Evolutionary conservation across 2,888 invertebrate species (phyloP).

Genomic region (Euclidia mi): DNA sequence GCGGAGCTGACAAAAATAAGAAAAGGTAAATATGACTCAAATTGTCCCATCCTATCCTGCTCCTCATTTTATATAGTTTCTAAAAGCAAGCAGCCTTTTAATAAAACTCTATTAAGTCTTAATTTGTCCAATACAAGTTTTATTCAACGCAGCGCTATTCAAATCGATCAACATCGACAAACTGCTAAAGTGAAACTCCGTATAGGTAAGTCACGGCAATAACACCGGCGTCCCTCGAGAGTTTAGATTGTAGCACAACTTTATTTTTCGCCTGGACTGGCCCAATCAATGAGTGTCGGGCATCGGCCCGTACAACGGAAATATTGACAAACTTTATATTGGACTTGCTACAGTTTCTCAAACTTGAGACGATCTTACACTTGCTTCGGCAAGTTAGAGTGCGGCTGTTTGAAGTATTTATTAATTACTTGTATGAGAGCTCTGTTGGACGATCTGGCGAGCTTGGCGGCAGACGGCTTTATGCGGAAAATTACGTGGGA

Average conservation of each 20-base stretch:
- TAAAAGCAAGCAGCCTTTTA: too few relatives aligned
- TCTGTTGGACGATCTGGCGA: neutral
- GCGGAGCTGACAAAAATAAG: too few relatives aligned
- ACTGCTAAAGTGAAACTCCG: neutral
- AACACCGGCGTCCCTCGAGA: conserved; percentile 36
- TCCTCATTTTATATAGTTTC: too few relatives aligned
- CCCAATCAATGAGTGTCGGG: conserved; percentile 81
- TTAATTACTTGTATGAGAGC: conserved; percentile 3
- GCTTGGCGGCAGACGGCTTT: neutral
- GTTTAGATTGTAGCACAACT: conserved; percentile 65
- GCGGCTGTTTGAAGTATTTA: conserved; percentile 17
- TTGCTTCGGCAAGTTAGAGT: conserved; percentile 40
- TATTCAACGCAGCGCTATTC: neutral
- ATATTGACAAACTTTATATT: conserved; percentile 86
- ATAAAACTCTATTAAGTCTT: too few relatives aligned
- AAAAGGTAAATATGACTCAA: too few relatives aligned
- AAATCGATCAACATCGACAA: neutral
- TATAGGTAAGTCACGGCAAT: conserved; percentile 25
- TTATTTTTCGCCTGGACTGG: conserved; percentile 78
- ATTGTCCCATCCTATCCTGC: too few relatives aligned
- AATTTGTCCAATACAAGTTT: neutral
- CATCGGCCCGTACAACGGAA: conserved; percentile 74
- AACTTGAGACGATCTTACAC: conserved; percentile 51
- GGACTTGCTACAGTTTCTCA: conserved; percentile 66
- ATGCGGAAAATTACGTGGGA: too few relatives aligned